These are phyloP conservation scores for Drepanosiphum platanoidis DNA, from an alignment of 2,888 invertebrate genomes.

Conservation along the genomic window DNA sequence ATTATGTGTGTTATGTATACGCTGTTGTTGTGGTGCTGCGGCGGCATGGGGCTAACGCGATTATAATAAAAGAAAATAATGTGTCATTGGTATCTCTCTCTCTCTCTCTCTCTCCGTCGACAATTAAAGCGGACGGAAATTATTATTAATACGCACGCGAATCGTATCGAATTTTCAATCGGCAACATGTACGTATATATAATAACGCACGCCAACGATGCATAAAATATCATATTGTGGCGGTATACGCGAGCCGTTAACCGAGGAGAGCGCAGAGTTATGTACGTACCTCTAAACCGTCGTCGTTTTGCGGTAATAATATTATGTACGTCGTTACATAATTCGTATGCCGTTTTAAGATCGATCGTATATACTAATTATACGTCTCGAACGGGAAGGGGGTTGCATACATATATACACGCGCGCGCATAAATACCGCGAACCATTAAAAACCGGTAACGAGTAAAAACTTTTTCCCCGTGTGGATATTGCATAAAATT, in stretches of 20 bases:
- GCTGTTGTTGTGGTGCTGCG: too few relatives aligned
- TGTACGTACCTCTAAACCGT: background rate
- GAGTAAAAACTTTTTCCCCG: background rate
- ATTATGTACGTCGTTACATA: background rate
- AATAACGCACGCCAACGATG: background rate
- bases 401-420: background rate
- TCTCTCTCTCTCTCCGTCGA: background rate
- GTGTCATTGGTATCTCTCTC: background rate
- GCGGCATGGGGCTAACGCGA: background rate
- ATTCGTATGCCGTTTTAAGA: background rate
- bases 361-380: conserved; percentile 9
- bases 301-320: background rate
- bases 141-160: background rate
- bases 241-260: background rate
- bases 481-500: too few relatives aligned
- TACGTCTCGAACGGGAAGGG: background rate
- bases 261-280: background rate
- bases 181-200: background rate
- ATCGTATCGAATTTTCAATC: background rate
- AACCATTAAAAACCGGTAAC: conserved; percentile 10
- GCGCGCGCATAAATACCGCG: background rate
- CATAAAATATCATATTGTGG: background rate
- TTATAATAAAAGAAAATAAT: background rate
- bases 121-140: background rate
- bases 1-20: too few relatives aligned